Evolutionary conservation across 1,140 invertebrate species (phyloP).

Genomic region (Hormaphis cornu): DNA sequence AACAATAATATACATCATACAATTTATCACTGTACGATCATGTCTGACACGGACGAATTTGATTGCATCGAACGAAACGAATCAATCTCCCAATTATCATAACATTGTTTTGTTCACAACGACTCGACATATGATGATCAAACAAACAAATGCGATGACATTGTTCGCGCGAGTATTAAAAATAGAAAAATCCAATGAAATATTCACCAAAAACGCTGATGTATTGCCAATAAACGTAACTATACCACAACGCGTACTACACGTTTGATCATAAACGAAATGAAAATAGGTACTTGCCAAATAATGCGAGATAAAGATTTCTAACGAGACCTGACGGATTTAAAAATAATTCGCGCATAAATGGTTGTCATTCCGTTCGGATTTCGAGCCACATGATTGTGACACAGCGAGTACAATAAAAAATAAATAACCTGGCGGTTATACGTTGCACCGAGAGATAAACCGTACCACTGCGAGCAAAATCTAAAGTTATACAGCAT

Average conservation of each 20-base stretch:
- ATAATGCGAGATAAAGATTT: background rate
- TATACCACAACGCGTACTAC: too few species aligned
- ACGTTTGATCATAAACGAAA: slow-evolving; percentile 5
- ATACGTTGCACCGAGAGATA: too few species aligned
- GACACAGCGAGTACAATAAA: background rate
- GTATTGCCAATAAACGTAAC: background rate
- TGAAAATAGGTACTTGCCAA: slow-evolving; percentile 23
- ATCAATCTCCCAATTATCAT: background rate
- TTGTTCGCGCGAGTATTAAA: background rate
- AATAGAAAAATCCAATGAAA: background rate
- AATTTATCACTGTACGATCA: too few species aligned
- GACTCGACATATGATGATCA: too few species aligned
- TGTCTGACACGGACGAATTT: too few species aligned
- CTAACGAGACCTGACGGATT: background rate
- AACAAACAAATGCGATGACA: too few species aligned
- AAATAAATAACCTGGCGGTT: too few species aligned
- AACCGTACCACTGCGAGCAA: too few species aligned
- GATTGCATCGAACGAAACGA: too few species aligned
- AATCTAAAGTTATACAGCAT: too few species aligned
- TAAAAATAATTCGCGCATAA: slow-evolving; percentile 21
- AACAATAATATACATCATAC: too few species aligned
- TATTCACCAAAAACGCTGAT: background rate
- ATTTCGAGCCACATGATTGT: background rate
- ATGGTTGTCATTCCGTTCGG: slow-evolving; percentile 15
- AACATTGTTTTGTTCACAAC: background rate